These are phyloP conservation scores for Myotis planiceps DNA, from an alignment of 2,797 vertebrate species.

Conservation along the genomic window DNA sequence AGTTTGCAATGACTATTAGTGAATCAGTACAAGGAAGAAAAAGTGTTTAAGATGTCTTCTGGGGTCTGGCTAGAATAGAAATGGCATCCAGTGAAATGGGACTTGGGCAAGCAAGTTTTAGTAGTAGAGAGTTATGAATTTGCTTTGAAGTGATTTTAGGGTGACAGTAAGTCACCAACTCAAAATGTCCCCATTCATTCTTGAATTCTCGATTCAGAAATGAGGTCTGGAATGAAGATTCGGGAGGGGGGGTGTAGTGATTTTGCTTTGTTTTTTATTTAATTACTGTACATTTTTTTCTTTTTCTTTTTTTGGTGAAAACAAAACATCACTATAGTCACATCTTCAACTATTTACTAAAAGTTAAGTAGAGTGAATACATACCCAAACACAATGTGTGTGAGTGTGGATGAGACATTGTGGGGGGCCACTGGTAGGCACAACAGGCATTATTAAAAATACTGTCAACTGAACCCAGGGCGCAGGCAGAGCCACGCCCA, in stretches of 20 bases:
- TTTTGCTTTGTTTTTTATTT: background rate
- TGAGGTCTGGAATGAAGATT: background rate
- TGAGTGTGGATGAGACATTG: background rate
- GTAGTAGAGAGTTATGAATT: background rate
- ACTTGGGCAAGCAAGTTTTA: background rate
- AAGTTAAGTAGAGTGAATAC: background rate
- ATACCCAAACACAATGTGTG: background rate
- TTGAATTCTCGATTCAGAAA: background rate
- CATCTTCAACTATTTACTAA: background rate
- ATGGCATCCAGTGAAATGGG: background rate
- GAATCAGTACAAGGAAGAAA: background rate
- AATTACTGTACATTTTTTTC: background rate
- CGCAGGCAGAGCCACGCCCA: too few relatives aligned
- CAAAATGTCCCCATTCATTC: background rate
- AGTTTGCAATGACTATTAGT: too few relatives aligned
- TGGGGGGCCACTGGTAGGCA: too few relatives aligned
- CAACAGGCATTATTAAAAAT: too few relatives aligned
- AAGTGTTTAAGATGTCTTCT: background rate
- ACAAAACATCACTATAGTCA: background rate
- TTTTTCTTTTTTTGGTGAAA: background rate
- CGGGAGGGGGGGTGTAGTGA: accelerated
- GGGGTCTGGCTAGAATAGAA: background rate
- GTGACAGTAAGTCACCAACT: background rate
- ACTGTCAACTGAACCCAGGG: too few relatives aligned
- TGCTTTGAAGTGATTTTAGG: background rate